These are phyloP conservation scores for Athrips mouffetella DNA, from an alignment of 2,888 invertebrate species.

Conservation along the genomic window DNA sequence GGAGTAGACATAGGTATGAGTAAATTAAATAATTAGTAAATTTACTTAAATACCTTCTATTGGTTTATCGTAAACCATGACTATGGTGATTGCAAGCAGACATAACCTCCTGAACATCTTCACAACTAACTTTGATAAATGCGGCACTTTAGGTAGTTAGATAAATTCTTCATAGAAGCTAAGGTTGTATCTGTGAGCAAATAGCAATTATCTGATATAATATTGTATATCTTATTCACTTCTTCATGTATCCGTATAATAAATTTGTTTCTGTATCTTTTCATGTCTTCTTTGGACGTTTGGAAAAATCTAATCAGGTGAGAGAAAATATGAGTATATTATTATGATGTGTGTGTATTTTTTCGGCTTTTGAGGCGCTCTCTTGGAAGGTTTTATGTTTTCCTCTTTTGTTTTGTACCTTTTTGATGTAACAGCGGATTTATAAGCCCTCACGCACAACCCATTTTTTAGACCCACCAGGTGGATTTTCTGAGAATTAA, in stretches of 20 bases:
- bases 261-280: constrained; percentile 26
- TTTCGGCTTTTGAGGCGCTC: neutral
- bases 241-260: too few relatives aligned
- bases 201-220: too few relatives aligned
- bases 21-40: constrained; percentile 20
- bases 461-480: constrained; percentile 4
- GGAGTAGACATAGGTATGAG: constrained; percentile 3
- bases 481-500: too few relatives aligned
- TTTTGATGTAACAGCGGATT: constrained; percentile 3
- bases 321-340: constrained; percentile 31
- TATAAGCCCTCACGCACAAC: constrained; percentile 1
- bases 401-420: neutral
- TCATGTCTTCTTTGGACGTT: constrained; percentile 29
- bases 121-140: too few relatives aligned
- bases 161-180: too few relatives aligned
- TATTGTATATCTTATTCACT: too few relatives aligned
- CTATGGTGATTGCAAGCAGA: too few relatives aligned
- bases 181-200: too few relatives aligned
- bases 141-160: too few relatives aligned
- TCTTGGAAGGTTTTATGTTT: constrained; percentile 3
- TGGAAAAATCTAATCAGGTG: constrained; percentile 39
- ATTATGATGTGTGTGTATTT: neutral
- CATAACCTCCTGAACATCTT: too few relatives aligned
- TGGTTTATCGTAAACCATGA: too few relatives aligned
- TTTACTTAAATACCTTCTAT: constrained; percentile 15